Evolutionary conservation across 2,888 invertebrate species (phyloP).

Genomic region (Tenodera sinensis): DNA sequence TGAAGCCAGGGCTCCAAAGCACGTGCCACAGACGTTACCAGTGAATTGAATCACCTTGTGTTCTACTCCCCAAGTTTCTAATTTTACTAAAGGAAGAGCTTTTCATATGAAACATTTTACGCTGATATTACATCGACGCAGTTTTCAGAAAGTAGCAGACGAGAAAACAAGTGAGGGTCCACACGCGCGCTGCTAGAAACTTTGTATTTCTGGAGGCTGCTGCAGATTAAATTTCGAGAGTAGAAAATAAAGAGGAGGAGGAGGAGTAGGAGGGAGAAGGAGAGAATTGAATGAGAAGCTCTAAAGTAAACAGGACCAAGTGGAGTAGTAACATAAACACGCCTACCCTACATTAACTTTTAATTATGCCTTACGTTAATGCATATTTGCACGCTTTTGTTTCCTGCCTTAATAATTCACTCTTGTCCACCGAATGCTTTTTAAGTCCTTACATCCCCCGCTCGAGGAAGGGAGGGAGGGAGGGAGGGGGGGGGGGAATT

Average conservation of each 20-base stretch:
- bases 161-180: not conserved
- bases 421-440: not conserved
- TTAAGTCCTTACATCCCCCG: not conserved
- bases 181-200: not conserved
- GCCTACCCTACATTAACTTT: not conserved
- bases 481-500: too few relatives aligned
- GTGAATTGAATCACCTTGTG: too few relatives aligned
- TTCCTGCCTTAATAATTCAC: not conserved
- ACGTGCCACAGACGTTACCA: too few relatives aligned
- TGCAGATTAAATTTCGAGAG: not conserved
- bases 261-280: too few relatives aligned
- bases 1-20: too few relatives aligned
- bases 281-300: not conserved
- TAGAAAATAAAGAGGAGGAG: not conserved
- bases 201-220: not conserved
- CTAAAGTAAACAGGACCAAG: not conserved
- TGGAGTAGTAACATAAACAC: not conserved
- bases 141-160: not conserved
- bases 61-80: too few relatives aligned
- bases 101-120: too few relatives aligned
- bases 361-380: not conserved
- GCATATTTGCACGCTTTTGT: not conserved
- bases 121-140: too few relatives aligned
- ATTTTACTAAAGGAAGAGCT: too few relatives aligned
- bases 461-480: too few relatives aligned